These are phyloP conservation scores for Macropis europaea DNA, from an alignment of 2,888 invertebrate genomes.

Conservation along the genomic window DNA sequence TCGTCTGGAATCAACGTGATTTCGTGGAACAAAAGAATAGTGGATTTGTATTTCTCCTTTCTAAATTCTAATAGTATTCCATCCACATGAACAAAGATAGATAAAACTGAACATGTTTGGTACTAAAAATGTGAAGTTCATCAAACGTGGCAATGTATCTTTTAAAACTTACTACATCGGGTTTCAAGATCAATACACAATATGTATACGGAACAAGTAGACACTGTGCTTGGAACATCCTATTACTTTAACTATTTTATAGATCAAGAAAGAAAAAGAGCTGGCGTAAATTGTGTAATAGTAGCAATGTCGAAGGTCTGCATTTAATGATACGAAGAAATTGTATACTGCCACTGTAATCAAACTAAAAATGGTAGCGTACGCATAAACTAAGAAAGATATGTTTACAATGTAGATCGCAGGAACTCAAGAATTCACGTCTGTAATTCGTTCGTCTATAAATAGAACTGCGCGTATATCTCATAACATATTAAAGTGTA, in stretches of 20 bases:
- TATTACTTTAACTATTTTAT: no score
- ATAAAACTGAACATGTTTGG: no score
- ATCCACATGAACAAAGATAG: background rate
- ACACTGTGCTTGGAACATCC: no score
- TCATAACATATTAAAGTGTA: no score
- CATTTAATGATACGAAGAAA: constrained; percentile 25
- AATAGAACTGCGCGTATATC: no score
- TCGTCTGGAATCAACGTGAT: background rate
- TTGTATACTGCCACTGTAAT: constrained; percentile 39
- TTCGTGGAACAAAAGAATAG: constrained; percentile 12
- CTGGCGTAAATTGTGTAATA: background rate
- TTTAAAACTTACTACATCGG: no score
- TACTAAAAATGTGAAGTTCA: no score
- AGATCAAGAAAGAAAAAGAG: background rate
- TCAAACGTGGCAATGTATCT: no score
- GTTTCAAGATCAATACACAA: no score
- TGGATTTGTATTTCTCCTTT: background rate
- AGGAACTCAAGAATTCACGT: constrained; percentile 2
- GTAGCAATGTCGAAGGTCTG: background rate
- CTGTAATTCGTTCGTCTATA: no score
- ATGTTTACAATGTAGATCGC: constrained; percentile 28
- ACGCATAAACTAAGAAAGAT: constrained; percentile 42
- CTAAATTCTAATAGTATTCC: background rate
- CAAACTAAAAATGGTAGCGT: constrained; percentile 28
- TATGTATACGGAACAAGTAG: no score